Base-by-base conservation (phyloP, 2,113 vertebrate genomes). In the Taxidea taxus region DNA sequence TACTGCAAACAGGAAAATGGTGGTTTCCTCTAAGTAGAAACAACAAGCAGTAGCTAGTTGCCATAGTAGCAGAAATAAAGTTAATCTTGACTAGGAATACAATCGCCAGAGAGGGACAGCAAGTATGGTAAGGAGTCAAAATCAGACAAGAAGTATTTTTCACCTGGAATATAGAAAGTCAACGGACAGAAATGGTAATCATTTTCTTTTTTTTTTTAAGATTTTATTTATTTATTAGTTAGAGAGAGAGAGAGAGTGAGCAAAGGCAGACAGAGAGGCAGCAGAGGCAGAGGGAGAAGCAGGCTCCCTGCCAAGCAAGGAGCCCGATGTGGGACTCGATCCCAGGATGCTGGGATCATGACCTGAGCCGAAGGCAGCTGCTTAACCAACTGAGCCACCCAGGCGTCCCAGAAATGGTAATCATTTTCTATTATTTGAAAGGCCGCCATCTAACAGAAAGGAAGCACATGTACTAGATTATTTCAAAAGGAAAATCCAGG, bases 1-100 rank as follows among this genome's bases (percentile, higher is more conserved):
- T 91, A 66, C 29, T 84, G 37, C 64, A 98, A 95, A 91, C 60
- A 91, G 64, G 78, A 94, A 97, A 92, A 93, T 86, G 74, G 58
- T 87, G 21, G 37, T 89, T 97, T 96, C 54, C 75, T 85, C 56
- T 51, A 87, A 86, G 60, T 42, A 87, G 56, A 85, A 92, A 93
- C 27, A 87, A 91, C 20, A 94, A 94, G 68, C 83, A 70, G 60
- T 70, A 77, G 58, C 21, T 90, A 34, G 92, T 94, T 97, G 68
- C 92, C 60, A 96, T 92, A 58, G 96, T 44, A 87, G 78, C 94
- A 20, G 54, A 94, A 77, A 81, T 92, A 87, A 93, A 96, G 87
- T 82, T 91, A 83, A 96, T 58, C 83, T 84, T 90, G 94, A 82
- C 60, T 51, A 49, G 21, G 74, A 94, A 86, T 93, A 27, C 54